Conservation (phyloP, 1,140 invertebrate species). For the Saccostrea glomerata region DNA sequence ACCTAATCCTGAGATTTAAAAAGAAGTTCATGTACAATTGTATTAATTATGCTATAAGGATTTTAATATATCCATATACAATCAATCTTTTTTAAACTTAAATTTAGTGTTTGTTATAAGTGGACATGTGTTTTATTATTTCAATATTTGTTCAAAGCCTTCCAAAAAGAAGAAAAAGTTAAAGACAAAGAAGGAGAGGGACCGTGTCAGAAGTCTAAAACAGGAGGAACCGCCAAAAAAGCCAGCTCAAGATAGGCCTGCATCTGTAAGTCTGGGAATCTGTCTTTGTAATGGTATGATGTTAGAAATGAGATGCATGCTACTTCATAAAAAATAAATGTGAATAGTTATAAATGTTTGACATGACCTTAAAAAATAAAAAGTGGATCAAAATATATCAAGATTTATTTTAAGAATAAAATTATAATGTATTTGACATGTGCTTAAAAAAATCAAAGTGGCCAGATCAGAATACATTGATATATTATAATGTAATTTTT, state of each 20-base stretch:
- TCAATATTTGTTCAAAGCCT: slow-evolving; percentile 42
- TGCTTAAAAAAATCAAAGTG: too few species aligned
- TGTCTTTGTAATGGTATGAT: background rate
- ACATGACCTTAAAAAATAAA: too few species aligned
- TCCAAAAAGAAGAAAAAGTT: slow-evolving; percentile 76
- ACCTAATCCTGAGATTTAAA: background rate
- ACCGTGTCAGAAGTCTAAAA: slow-evolving; percentile 58
- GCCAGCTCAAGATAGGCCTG: slow-evolving; percentile 34
- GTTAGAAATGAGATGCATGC: too few species aligned
- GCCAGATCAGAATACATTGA: too few species aligned
- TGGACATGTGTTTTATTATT: too few species aligned
- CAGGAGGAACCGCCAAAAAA: slow-evolving; percentile 43
- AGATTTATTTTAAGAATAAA: too few species aligned
- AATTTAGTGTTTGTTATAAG: too few species aligned
- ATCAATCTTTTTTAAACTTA: background rate
- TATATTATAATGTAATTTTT: too few species aligned
- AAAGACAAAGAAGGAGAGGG: slow-evolving; percentile 73
- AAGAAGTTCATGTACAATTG: background rate
- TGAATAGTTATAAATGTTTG: too few species aligned
- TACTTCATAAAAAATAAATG: too few species aligned
- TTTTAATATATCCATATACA: background rate
- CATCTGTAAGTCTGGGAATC: slow-evolving; percentile 48
- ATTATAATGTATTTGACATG: too few species aligned
- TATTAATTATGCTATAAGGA: background rate
- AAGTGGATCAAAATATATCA: too few species aligned